These are phyloP conservation scores for Gracilinanus agilis DNA, from an alignment of 2,113 vertebrate genomes.

Conservation along the genomic window DNA sequence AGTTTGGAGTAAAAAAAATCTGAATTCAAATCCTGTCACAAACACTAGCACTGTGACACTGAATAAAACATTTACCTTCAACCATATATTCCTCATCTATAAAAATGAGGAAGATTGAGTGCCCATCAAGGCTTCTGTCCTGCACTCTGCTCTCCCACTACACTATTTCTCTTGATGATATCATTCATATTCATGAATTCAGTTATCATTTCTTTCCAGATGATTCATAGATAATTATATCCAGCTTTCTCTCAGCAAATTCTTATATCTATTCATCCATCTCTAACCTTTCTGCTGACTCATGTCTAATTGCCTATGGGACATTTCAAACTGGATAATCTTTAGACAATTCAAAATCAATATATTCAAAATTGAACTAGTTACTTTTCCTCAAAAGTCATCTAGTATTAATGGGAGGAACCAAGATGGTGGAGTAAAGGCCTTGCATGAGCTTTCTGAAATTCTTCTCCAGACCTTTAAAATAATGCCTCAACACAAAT, in stretches of 20 bases:
- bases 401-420: neutral
- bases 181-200: neutral
- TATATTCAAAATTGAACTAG: neutral
- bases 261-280: neutral
- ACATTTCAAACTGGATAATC: neutral
- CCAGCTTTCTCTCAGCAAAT: neutral
- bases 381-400: neutral
- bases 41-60: neutral
- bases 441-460: neutral
- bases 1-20: neutral
- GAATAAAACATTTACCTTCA: neutral
- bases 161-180: neutral
- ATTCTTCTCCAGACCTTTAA: neutral
- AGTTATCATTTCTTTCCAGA: neutral
- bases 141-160: no score
- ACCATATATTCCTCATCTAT: neutral
- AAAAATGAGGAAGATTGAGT: neutral
- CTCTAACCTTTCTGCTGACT: neutral
- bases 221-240: neutral
- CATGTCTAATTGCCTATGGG: neutral
- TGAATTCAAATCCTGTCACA: neutral
- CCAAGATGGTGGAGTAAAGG: neutral
- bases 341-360: neutral
- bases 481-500: neutral
- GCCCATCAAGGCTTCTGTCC: constrained; percentile 7